Evolutionary conservation across 2,888 invertebrate genomes (phyloP), one percentile per base, ranked within the genome.

Genomic region (Galeruca laticollis): DNA sequence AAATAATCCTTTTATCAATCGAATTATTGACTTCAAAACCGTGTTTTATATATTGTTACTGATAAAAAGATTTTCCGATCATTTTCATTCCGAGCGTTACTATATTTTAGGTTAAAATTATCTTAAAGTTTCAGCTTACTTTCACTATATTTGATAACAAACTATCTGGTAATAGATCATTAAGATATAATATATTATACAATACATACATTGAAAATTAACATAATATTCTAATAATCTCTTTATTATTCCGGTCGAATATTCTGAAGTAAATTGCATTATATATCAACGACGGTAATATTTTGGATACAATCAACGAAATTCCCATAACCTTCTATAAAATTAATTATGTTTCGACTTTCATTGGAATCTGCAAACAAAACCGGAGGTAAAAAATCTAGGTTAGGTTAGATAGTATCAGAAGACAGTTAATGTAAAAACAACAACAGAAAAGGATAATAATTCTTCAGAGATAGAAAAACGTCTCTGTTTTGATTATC

Each of bases 161-260:
- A 13, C 5, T 13, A 2, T 40, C n/a, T 13, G 4, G n/a, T 13
- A 4, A n/a, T 40, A 40, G 11, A 35, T 2, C 13, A 11, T 3
- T 37, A 13, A 13, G 13, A 37, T 40, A 40, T n/a, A 40, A 3
- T 40, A 13, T 40, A 6, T 40, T 40, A n/a, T 13, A 40, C 5
- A 40, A 40, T 40, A 40, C 40, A 6, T n/a, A 13, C 40, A 40
- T n/a, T 40, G 6, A 3, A 40, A 40, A 40, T 40, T 40, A 40
- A 40, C 40, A 40, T 40, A 40, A n/a, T n/a, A 40, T n/a, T n/a
- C 40, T n/a, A n/a, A n/a, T n/a, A 40, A n/a, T 40, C n/a, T 40
- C 26, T 26, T 26, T 40, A n/a, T 40, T 40, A 40, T 40, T 40
- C 40, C 1, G 3, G 6, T 13, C 40, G 40, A 40, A 40, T 40